phyloP scores from a whole-genome alignment of 2,797 vertebrate species.

The Cryptoblepharus egeriae region DNA sequence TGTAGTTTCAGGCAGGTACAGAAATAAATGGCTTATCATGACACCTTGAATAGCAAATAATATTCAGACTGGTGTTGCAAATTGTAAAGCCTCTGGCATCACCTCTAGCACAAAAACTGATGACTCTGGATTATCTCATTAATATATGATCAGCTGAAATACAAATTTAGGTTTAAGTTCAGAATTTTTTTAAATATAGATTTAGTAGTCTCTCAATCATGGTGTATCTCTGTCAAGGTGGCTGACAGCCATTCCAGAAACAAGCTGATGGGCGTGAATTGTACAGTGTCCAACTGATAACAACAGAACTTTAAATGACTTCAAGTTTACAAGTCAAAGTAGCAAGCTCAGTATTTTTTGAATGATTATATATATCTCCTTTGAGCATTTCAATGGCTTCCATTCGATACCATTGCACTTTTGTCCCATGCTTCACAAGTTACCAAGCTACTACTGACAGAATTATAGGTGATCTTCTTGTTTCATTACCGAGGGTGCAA shows the following conservation, averaged over 20 bases:
- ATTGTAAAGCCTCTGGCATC: background rate
- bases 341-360: constrained; percentile 21
- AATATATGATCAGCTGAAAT: background rate
- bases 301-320: background rate
- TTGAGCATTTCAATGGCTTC: constrained; percentile 7
- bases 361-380: background rate
- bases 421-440: constrained; percentile 22
- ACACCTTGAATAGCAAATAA: background rate
- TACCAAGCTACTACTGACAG: background rate
- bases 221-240: background rate
- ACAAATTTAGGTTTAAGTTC: background rate
- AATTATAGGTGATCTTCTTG: constrained; percentile 11
- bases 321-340: background rate
- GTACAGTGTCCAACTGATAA: background rate
- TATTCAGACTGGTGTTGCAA: background rate
- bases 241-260: constrained; percentile 24
- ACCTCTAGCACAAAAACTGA: background rate
- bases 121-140: background rate
- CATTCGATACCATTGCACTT: background rate
- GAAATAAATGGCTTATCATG: background rate
- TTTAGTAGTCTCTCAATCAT: background rate
- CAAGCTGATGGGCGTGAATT: constrained; percentile 1
- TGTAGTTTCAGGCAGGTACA: background rate
- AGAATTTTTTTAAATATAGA: no score
- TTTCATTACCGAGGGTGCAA: constrained; percentile 3